Percentiles rank a stretch among this genome's conserved stretches.
Evolutionary conservation across 2,797 vertebrate genomes (phyloP).

Genomic region (Melanotaenia nigrans): DNA sequence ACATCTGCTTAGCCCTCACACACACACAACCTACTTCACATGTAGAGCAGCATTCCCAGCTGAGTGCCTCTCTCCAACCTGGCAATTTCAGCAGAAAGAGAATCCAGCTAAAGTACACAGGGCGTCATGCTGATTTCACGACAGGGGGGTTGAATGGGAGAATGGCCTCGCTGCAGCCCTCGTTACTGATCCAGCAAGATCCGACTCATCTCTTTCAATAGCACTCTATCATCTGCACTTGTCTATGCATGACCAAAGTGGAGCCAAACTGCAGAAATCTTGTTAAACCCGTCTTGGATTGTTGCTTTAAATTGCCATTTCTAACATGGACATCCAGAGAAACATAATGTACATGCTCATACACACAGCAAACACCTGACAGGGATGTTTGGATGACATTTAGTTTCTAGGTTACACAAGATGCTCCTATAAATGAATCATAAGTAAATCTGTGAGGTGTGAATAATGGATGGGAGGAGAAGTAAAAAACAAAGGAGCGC

Average conservation of each 20-base stretch:
- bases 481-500: conserved; percentile 81
- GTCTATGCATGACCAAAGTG: conserved; percentile 21
- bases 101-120: conserved; percentile 74
- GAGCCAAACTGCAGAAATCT: conserved; percentile 25
- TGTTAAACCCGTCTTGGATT: not conserved
- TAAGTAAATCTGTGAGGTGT: conserved; percentile 84
- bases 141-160: conserved; percentile 64
- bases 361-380: conserved; percentile 47
- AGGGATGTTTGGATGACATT: conserved; percentile 80
- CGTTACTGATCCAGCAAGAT: conserved; percentile 67
- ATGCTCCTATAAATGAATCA: conserved; percentile 84
- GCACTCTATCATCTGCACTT: conserved; percentile 50
- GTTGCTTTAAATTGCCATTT: conserved; percentile 6
- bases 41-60: conserved; percentile 76
- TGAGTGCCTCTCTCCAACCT: conserved; percentile 75
- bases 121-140: conserved; percentile 67
- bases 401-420: conserved; percentile 82
- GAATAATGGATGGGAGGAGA: conserved; percentile 83
- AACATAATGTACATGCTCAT: conserved; percentile 21
- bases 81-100: conserved; percentile 73
- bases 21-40: conserved; percentile 74
- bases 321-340: conserved; percentile 11
- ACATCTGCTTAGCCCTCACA: conserved; percentile 32
- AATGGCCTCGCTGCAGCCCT: conserved; percentile 64
- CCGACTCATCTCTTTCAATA: conserved; percentile 67